Evolutionary conservation across 1,140 invertebrate genomes (phyloP).

Genomic region (Bombus difficillimus): DNA sequence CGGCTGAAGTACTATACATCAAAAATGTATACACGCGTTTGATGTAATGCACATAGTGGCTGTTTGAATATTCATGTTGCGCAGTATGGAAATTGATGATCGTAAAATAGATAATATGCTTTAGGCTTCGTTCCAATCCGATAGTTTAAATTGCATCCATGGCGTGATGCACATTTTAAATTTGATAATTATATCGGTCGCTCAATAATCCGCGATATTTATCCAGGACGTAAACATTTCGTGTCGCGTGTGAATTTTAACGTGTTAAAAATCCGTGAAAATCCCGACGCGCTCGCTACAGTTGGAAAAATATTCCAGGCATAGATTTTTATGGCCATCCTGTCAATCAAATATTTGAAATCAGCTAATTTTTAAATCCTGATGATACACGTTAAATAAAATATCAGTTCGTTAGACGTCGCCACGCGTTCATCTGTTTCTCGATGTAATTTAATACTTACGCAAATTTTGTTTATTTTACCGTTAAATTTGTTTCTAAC

Average conservation of each 20-base stretch:
- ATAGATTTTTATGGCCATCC: neutral
- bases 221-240: neutral
- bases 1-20: constrained; percentile 27
- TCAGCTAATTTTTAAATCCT: neutral
- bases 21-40: constrained; percentile 49
- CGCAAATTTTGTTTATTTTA: neutral
- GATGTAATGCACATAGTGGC: constrained; percentile 26
- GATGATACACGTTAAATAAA: neutral
- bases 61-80: constrained; percentile 57
- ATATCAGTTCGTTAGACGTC: neutral
- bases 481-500: neutral
- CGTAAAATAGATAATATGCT: constrained; percentile 46
- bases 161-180: constrained; percentile 21
- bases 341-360: constrained; percentile 10
- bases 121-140: constrained; percentile 40
- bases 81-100: constrained; percentile 50
- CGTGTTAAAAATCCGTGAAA: neutral
- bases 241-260: constrained; percentile 17
- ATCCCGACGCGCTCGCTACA: neutral
- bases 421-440: neutral
- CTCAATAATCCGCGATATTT: constrained; percentile 39
- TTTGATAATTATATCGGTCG: constrained; percentile 43
- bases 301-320: neutral
- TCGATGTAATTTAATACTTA: too few relatives aligned
- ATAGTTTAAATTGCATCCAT: constrained; percentile 32